phyloP scores from a whole-genome alignment of 2,888 invertebrate species.

The Tachina grossa region DNA sequence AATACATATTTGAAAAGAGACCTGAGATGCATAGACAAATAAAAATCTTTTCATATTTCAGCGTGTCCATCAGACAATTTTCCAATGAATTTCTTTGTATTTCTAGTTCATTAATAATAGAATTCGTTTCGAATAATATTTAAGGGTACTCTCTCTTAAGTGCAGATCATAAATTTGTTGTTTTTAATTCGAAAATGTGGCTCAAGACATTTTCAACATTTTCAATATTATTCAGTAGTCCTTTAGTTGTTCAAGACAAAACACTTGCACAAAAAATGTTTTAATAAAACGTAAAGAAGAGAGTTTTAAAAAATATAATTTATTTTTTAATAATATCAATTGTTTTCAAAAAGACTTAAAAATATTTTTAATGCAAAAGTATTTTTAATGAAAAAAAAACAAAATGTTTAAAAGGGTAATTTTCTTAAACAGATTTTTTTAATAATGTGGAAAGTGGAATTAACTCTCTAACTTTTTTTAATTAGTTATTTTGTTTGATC shows the following conservation, averaged over 20 bases:
- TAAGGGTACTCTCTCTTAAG: slow-evolving; percentile 1
- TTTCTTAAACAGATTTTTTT: not conserved
- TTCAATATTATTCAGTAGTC: slow-evolving; percentile 61
- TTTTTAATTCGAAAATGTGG: slow-evolving; percentile 23
- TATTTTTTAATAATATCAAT: too few species aligned
- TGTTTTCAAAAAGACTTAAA: not conserved
- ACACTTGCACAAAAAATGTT: slow-evolving; percentile 28
- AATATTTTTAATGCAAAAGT: not conserved
- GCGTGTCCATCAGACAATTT: slow-evolving; percentile 35
- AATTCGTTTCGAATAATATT: slow-evolving; percentile 24
- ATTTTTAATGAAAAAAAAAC: slow-evolving; percentile 9
- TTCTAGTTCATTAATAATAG: slow-evolving; percentile 45
- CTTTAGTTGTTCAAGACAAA: slow-evolving; percentile 42
- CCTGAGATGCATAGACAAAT: slow-evolving; percentile 49
- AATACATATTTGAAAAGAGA: slow-evolving; percentile 19
- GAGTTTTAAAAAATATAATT: slow-evolving; percentile 10
- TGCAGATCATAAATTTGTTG: slow-evolving; percentile 40
- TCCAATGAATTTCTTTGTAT: slow-evolving; percentile 53
- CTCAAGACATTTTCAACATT: slow-evolving; percentile 28
- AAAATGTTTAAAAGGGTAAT: slow-evolving; percentile 61
- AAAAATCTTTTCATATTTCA: not conserved
- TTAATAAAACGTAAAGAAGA: not conserved
- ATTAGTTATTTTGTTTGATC: slow-evolving; percentile 59
- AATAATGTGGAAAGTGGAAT: not conserved
- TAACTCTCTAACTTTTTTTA: not conserved